Percentiles rank a stretch among this genome's conserved stretches.
phyloP scores from a whole-genome alignment of 2,888 invertebrate genomes.

The Tryphoninae sp. region DNA sequence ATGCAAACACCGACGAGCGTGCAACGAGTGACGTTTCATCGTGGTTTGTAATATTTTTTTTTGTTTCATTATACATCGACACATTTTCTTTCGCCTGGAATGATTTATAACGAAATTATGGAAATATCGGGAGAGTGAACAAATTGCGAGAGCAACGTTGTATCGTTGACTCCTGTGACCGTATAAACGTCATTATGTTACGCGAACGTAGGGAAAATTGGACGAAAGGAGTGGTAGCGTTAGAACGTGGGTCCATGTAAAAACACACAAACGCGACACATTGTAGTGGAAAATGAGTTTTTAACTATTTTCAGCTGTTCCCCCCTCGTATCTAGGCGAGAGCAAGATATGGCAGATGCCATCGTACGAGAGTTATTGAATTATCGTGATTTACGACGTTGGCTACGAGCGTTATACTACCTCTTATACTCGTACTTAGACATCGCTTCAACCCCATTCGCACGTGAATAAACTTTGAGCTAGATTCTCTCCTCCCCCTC shows the following conservation, averaged over 20 bases:
- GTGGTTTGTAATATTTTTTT: constrained; percentile 17
- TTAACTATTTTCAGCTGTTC: constrained; percentile 64
- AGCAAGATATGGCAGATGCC: constrained; percentile 48
- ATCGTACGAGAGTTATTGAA: constrained; percentile 58
- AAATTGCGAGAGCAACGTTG: constrained; percentile 57
- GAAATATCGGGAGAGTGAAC: constrained; percentile 53
- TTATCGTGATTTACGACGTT: constrained; percentile 59
- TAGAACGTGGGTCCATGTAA: constrained; percentile 7
- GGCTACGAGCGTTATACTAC: background rate
- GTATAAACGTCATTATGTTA: constrained; percentile 1
- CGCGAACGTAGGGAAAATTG: constrained; percentile 34
- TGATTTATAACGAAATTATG: constrained; percentile 64
- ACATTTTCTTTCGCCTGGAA: constrained; percentile 28
- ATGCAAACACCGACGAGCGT: constrained; percentile 19
- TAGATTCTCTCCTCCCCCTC: constrained; percentile 3
- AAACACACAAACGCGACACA: constrained; percentile 30
- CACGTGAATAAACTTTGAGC: constrained; percentile 56
- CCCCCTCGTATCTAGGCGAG: constrained; percentile 8
- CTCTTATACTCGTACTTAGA: constrained; percentile 1
- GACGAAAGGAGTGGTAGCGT: constrained; percentile 10
- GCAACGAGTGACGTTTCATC: constrained; percentile 29
- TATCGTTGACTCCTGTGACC: constrained; percentile 4
- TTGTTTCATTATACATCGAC: constrained; percentile 15
- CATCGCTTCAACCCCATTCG: constrained; percentile 31
- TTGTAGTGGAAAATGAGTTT: constrained; percentile 62